A percentile compares a stretch with the other conserved stretches of the same genome.
Evolutionary conservation across 2,113 vertebrate genomes (phyloP).

Genomic region (Lophius piscatorius): DNA sequence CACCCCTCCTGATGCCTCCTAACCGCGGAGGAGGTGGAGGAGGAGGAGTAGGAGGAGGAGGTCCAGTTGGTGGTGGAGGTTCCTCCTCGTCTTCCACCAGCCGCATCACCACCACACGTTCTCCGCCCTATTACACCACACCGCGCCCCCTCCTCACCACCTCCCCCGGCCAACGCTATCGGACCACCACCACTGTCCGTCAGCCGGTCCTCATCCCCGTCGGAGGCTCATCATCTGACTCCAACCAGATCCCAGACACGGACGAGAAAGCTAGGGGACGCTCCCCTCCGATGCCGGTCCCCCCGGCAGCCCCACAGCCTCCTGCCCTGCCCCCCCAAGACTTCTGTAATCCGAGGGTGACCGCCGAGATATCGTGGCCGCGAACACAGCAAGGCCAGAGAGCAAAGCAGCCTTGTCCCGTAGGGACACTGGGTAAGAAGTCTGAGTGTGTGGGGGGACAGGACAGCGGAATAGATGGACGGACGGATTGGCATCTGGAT

Average conservation of each 20-base stretch:
- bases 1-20: constrained; percentile 67
- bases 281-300: constrained; percentile 56
- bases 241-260: constrained; percentile 74
- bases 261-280: constrained; percentile 70
- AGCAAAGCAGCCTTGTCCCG: constrained; percentile 93
- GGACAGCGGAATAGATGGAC: too few species aligned
- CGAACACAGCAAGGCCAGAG: constrained; percentile 91
- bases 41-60: constrained; percentile 47
- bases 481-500: too few species aligned
- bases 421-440: constrained; percentile 90
- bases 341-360: constrained; percentile 88
- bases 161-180: constrained; percentile 79
- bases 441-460: not conserved
- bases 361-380: constrained; percentile 92
- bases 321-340: constrained; percentile 85
- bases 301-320: constrained; percentile 74
- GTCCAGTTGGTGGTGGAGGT: constrained; percentile 43
- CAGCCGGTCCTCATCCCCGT: constrained; percentile 52
- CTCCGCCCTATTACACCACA: constrained; percentile 77
- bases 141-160: constrained; percentile 82
- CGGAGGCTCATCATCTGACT: constrained; percentile 58
- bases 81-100: constrained; percentile 80
- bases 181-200: constrained; percentile 83
- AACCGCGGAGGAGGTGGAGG: constrained; percentile 42
- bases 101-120: constrained; percentile 80